Conservation (phyloP, 2,888 invertebrate genomes). For the Acanthosepion esculentum region DNA sequence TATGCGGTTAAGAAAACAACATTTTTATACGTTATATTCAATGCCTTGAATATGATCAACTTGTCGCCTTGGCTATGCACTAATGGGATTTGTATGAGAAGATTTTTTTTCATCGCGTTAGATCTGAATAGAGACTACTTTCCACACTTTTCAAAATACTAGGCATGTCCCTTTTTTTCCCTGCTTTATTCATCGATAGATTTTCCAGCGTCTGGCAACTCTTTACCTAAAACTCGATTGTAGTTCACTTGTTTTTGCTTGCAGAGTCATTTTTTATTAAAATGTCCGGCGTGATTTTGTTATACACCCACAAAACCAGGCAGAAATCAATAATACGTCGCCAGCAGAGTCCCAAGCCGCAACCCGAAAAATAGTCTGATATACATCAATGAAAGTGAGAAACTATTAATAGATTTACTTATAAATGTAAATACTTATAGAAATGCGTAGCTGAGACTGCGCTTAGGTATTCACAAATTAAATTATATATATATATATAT, state of each 20-base stretch:
- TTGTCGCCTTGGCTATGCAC: background rate
- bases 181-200: background rate
- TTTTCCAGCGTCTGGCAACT: background rate
- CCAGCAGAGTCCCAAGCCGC: background rate
- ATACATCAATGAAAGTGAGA: background rate
- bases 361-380: background rate
- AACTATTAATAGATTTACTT: background rate
- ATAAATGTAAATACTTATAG: background rate
- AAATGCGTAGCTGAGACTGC: background rate
- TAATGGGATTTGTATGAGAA: background rate
- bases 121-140: background rate
- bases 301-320: background rate
- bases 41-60: background rate
- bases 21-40: background rate
- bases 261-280: constrained; percentile 33
- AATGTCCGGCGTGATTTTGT: constrained; percentile 13
- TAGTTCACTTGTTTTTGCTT: background rate
- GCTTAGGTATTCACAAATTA: too few relatives aligned
- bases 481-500: too few relatives aligned
- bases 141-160: background rate
- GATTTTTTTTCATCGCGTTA: background rate
- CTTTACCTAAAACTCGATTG: background rate
- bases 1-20: background rate
- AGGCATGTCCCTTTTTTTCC: background rate
- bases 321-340: background rate